phyloP scores from a whole-genome alignment of 2,113 vertebrate genomes.

The Nannobrachium achirus region DNA sequence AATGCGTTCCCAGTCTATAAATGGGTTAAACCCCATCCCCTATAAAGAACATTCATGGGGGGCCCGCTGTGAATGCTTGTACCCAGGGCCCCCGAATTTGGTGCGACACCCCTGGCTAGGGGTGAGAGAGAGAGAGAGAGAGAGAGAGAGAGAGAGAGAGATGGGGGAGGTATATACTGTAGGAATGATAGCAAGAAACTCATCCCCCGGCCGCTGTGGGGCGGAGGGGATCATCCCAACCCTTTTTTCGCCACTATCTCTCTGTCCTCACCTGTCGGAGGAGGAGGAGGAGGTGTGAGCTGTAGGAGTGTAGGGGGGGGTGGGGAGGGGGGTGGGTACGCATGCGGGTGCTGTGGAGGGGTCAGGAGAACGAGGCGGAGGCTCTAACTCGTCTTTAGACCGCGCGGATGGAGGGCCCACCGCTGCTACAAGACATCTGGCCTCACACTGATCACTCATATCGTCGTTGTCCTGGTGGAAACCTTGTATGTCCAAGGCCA shows the following conservation, averaged over 20 bases:
- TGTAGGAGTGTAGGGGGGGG: neutral
- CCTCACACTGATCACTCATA: slow-evolving; percentile 70
- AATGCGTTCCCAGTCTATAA: too few species aligned
- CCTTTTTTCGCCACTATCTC: slow-evolving; percentile 64
- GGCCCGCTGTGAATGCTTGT: too few species aligned
- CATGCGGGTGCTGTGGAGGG: slow-evolving; percentile 59
- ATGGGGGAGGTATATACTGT: neutral
- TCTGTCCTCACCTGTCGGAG: slow-evolving; percentile 67
- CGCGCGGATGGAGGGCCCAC: slow-evolving; percentile 51
- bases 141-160: slow-evolving; percentile 17
- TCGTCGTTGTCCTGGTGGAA: too few species aligned
- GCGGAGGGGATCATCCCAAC: slow-evolving; percentile 66
- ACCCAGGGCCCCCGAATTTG: too few species aligned
- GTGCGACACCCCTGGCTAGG: too few species aligned
- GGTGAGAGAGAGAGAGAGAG: slow-evolving; percentile 13
- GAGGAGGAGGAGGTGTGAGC: slow-evolving; percentile 28
- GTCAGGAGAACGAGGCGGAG: slow-evolving; percentile 69
- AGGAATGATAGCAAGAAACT: slow-evolving; percentile 47
- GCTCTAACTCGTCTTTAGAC: slow-evolving; percentile 63
- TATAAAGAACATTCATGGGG: too few species aligned
- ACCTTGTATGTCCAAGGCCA: too few species aligned
- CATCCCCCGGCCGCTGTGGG: slow-evolving; percentile 66
- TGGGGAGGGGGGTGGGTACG: slow-evolving; percentile 15
- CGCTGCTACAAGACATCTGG: slow-evolving; percentile 74
- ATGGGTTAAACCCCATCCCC: too few species aligned